phyloP scores from a whole-genome alignment of 2,113 vertebrate genomes.

The human (Homo sapiens) region DNA sequence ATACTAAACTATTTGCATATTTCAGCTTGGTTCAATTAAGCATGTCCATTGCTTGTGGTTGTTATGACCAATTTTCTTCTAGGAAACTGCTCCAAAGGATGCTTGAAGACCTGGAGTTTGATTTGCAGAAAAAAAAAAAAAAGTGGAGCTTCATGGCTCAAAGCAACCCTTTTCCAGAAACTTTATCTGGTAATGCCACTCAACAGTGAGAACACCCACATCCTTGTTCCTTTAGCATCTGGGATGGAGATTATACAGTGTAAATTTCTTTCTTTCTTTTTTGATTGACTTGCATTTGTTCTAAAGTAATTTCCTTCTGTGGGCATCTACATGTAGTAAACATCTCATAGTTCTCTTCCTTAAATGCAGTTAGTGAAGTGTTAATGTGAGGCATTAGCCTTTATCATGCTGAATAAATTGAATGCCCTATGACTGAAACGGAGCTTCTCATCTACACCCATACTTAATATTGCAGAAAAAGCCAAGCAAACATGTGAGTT shows the following conservation, averaged over 20 bases:
- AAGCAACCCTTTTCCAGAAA: background rate
- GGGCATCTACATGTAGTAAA: background rate
- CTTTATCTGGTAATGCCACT: background rate
- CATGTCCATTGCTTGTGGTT: background rate
- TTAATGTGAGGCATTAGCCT: slow-evolving; percentile 42
- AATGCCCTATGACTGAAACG: background rate
- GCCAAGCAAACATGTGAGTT: background rate
- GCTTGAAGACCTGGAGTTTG: background rate
- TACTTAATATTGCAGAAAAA: background rate
- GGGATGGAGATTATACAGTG: background rate
- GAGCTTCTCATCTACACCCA: background rate
- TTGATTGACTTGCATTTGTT: background rate
- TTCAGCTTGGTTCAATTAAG: slow-evolving; percentile 66
- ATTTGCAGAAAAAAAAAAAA: background rate
- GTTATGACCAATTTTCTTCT: background rate
- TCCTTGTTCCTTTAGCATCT: background rate
- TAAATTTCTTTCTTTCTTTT: background rate
- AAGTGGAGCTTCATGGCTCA: background rate
- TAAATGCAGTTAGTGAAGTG: background rate
- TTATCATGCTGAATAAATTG: background rate
- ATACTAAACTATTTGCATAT: slow-evolving; percentile 63
- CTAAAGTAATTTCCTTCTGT: slow-evolving; percentile 9
- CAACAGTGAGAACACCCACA: background rate
- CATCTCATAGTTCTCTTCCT: background rate
- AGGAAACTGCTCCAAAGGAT: background rate